phyloP scores from a whole-genome alignment of 2,113 vertebrate species.

The Otus sunia region DNA sequence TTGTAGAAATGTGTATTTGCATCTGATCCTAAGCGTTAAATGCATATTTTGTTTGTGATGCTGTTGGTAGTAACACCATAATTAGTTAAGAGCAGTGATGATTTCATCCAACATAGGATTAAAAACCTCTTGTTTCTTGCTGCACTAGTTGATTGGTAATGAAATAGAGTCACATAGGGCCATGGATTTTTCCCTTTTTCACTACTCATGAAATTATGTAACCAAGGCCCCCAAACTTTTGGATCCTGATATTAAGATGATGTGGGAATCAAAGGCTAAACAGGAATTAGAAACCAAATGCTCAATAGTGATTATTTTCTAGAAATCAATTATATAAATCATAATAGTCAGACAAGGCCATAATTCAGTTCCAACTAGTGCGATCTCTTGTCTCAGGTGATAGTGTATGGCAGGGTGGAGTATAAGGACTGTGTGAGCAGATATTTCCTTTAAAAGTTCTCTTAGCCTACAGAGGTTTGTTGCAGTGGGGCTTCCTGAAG shows the following conservation, averaged over 20 bases:
- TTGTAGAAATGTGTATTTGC: neutral
- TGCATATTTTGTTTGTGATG: neutral
- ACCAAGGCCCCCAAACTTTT: neutral
- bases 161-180: neutral
- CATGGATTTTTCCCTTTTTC: neutral
- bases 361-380: neutral
- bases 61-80: neutral
- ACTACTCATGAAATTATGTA: neutral
- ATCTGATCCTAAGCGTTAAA: neutral
- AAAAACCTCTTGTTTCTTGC: neutral
- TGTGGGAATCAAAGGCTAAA: neutral
- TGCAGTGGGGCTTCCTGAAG: neutral
- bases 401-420: neutral
- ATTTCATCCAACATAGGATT: neutral
- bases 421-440: neutral
- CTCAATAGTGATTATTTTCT: neutral
- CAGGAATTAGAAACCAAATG: neutral
- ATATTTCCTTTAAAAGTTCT: neutral
- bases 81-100: neutral
- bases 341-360: neutral
- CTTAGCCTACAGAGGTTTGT: neutral
- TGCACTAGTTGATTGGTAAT: neutral
- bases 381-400: rapidly evolving
- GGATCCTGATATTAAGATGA: neutral
- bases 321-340: neutral